Base-by-base conservation (phyloP, 2,888 invertebrate genomes). In the Drosophila greeni region DNA sequence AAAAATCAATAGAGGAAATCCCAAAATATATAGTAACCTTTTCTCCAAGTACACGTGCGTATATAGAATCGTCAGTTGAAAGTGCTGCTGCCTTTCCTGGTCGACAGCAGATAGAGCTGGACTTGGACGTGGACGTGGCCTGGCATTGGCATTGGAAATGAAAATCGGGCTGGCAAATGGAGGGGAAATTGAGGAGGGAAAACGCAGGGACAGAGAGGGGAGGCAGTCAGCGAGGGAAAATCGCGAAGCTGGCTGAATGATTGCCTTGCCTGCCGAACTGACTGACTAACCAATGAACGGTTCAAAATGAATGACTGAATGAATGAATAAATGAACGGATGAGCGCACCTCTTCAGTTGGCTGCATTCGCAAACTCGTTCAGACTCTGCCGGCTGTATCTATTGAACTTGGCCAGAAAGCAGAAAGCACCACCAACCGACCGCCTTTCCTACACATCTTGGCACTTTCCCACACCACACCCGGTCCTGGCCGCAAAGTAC, bases 271-370 rank as follows among this genome's bases (percentile, higher is more conserved):
- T 55, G 74, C 65, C 70, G 68, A 64, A 73, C 82, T 82, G 78
- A 80, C 82, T 80, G 80, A 80, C 80, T 80, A 80, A 79, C 80
- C 82, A 82, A 82, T 80, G 82, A 82, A 72, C 80, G 80, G 65
- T 76, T 72, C 73, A 70, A 75, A 81, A 80, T 80, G 82, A 81
- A 82, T 82, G 82, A 77, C 77, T 82, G 80, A 81, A 77, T 80
- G 82, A 80, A 79, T 80, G 82, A 81, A 81, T 82, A 81, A 81
- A 76, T 78, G 83, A 80, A 82, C 81, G 83, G 83, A 81, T 81
- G 81, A 81, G 76, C 78, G 81, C 78, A 67, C 71, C 75, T 81
- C 83, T 70, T 74, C 81, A 82, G 78, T 81, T 81, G 78, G 81
- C 67, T 82, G 83, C 83, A 81, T 82, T 73, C 76, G 75, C 78